A percentile compares a stretch with the other conserved stretches of the same genome.
Evolutionary conservation across 2,113 vertebrate genomes (phyloP).

Genomic region (Sapayoa aenigma): DNA sequence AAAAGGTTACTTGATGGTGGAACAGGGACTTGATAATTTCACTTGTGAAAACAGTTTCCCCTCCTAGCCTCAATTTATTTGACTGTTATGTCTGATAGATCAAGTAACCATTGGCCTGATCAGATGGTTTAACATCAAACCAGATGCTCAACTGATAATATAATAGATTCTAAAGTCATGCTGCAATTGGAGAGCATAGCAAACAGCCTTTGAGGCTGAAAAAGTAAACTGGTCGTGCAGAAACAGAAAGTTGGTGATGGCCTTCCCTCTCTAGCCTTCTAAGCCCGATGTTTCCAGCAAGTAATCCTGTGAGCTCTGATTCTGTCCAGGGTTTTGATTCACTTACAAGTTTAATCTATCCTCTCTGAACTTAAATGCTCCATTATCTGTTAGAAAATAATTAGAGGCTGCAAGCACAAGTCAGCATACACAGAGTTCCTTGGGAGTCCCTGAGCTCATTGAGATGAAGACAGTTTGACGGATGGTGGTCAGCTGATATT

Average conservation of each 20-base stretch:
- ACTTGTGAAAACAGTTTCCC: background rate
- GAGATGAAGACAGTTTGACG: constrained; percentile 67
- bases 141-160: background rate
- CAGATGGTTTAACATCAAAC: background rate
- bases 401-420: constrained; percentile 71
- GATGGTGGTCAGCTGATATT: constrained; percentile 71
- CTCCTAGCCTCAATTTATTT: background rate
- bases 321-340: constrained; percentile 63
- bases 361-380: constrained; percentile 67
- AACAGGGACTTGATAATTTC: background rate
- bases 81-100: background rate
- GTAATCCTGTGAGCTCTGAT: background rate
- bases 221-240: background rate
- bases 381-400: constrained; percentile 78
- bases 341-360: constrained; percentile 66
- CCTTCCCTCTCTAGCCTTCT: background rate
- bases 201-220: background rate
- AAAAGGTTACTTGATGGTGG: background rate
- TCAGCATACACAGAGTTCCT: constrained; percentile 54
- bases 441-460: constrained; percentile 74
- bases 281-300: background rate
- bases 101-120: constrained; percentile 7
- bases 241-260: background rate
- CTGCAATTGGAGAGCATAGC: background rate
- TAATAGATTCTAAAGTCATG: background rate